Evolutionary conservation across 1,140 invertebrate genomes (phyloP).

Genomic region (Steinernema khuongi): DNA sequence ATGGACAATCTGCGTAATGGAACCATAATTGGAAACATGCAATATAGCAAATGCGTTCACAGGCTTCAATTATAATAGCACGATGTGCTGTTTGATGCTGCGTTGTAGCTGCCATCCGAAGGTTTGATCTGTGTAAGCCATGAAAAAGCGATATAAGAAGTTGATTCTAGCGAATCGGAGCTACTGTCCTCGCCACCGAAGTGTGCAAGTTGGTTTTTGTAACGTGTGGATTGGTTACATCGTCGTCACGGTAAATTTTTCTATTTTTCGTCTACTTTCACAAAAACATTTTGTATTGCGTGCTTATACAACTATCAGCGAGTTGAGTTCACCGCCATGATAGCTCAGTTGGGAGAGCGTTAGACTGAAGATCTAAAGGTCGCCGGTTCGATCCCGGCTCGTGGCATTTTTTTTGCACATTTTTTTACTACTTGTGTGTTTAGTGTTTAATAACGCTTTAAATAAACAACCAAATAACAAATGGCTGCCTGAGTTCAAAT

Average conservation of each 20-base stretch:
- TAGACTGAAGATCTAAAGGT: slow-evolving; percentile 62
- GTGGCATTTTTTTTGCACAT: too few species aligned
- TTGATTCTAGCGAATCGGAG: background rate
- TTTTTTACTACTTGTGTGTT: too few species aligned
- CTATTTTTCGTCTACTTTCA: background rate
- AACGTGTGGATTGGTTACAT: background rate
- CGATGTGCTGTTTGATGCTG: background rate
- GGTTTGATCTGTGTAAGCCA: background rate
- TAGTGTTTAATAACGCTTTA: too few species aligned
- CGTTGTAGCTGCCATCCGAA: background rate
- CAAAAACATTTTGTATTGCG: background rate
- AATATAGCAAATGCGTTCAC: background rate
- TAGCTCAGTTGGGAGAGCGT: slow-evolving; percentile 57
- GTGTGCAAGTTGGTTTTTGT: background rate
- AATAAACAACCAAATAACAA: too few species aligned
- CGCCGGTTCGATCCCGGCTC: slow-evolving; percentile 62
- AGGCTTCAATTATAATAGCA: background rate
- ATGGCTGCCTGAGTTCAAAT: too few species aligned
- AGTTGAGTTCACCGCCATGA: background rate
- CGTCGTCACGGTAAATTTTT: background rate
- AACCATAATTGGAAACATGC: background rate
- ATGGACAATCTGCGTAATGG: background rate
- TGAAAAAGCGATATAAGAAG: background rate
- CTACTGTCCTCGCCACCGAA: background rate
- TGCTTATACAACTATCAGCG: background rate